These are phyloP conservation scores for Coregonus ussuriensis DNA, from an alignment of 2,797 vertebrate species.

Conservation along the genomic window DNA sequence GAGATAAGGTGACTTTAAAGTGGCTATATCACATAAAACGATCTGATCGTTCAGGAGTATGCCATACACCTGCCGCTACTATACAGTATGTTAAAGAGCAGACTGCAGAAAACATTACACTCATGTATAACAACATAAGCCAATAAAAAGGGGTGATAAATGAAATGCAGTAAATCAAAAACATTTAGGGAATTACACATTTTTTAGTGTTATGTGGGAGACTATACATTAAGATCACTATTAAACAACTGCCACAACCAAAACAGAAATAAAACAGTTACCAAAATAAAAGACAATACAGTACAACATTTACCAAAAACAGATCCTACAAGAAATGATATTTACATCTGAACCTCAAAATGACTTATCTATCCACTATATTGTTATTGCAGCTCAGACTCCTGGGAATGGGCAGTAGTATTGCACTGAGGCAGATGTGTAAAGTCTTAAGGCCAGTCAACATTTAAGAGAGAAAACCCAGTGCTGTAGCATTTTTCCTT, in stretches of 20 bases:
- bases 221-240: slow-evolving; percentile 28
- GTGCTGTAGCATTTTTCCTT: slow-evolving; percentile 2
- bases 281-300: slow-evolving; percentile 10
- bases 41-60: not conserved
- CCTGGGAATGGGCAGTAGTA: slow-evolving; percentile 16
- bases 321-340: not conserved
- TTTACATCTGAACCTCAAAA: not conserved
- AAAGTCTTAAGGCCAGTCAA: slow-evolving; percentile 27
- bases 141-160: not conserved
- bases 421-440: slow-evolving; percentile 15
- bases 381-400: not conserved
- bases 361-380: not conserved
- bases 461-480: slow-evolving; percentile 10
- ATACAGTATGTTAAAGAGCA: not conserved
- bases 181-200: slow-evolving; percentile 4
- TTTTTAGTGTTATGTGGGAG: slow-evolving; percentile 2
- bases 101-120: not conserved
- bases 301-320: not conserved
- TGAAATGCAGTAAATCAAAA: not conserved
- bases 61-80: not conserved
- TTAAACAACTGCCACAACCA: slow-evolving; percentile 14
- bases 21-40: not conserved
- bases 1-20: not conserved
- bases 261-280: slow-evolving; percentile 2
- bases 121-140: not conserved